Conservation (phyloP, 2,113 vertebrate species). For the Labeo rohita region DNA sequence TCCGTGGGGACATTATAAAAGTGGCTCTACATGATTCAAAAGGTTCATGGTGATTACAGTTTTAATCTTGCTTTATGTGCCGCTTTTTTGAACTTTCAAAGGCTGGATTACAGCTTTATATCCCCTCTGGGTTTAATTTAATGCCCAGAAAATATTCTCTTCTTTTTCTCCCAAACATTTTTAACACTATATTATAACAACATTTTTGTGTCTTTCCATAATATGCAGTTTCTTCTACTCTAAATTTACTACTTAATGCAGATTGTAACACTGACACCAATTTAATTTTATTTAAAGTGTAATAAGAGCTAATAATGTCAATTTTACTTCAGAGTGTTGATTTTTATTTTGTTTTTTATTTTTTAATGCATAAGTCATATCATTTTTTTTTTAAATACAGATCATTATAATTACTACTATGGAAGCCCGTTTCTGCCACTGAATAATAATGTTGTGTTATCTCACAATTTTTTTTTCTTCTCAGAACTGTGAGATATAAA, state of each 20-base stretch:
- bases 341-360: not conserved
- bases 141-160: not conserved
- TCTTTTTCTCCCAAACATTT: not conserved
- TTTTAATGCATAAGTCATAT: not conserved
- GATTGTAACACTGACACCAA: no score
- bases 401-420: not conserved
- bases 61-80: not conserved
- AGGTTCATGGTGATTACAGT: not conserved
- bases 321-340: no score
- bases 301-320: no score
- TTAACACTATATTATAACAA: not conserved
- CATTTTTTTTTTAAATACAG: not conserved
- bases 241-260: no score
- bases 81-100: not conserved
- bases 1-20: not conserved
- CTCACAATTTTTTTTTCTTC: no score
- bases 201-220: not conserved
- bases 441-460: no score
- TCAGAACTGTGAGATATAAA: no score
- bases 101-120: not conserved
- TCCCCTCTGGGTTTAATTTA: not conserved
- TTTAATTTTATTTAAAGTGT: no score
- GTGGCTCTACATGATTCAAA: not conserved
- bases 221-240: not conserved
- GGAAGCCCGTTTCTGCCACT: no score